Evolutionary conservation across 92 coral and sea anemone species (phyloP), one percentile per base, ranked within the genome.

Genomic region (Plumapathes pennacea): DNA sequence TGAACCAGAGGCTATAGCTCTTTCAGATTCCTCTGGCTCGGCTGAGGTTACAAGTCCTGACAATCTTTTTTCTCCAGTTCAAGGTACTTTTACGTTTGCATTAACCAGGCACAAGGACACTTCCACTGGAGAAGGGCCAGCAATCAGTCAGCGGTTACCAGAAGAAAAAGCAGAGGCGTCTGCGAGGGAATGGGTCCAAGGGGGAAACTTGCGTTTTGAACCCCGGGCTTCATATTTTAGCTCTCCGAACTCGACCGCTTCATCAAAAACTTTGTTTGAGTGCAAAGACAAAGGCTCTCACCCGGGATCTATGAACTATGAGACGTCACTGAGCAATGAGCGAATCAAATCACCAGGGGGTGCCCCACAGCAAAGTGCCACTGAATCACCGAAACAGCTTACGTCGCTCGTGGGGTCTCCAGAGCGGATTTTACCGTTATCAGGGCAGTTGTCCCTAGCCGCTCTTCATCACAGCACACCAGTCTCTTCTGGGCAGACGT

Each of bases 31-130:
- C 0, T 53, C 77, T 4, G 59, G 63, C 59, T 68, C 71, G 5
- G 57, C n/a, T 20, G 85, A 63, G 54, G 30, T 77, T 4, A 77
- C 85, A 17, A 87, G 95, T 37, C 89, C 89, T 27, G n/a, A 60
- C 50, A 56, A 60, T 29, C 38, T 82, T 49, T 77, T 82, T 24
- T 82, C 89, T 5, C 79, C 83, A 31, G 53, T 41, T n/a, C 69
- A 74, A 50, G 61, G 51, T 54, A 59, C 31, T 11, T 66, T 40
- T 5, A 50, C 63, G 32, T 54, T 52, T 29, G 73, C 62, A 1
- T 30, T 54, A 1, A 44, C 33, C 5, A 18, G 21, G 10, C 28
- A 38, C 13, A 26, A 19, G 12, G 36, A 22, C n/a, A n/a, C n/a
- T n/a, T n/a, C n/a, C n/a, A n/a, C n/a, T n/a, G n/a, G n/a, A n/a